A percentile compares a stretch with the other conserved stretches of the same genome.
Conservation (phyloP, 2,113 vertebrate species). For the Parotia lawesii region DNA sequence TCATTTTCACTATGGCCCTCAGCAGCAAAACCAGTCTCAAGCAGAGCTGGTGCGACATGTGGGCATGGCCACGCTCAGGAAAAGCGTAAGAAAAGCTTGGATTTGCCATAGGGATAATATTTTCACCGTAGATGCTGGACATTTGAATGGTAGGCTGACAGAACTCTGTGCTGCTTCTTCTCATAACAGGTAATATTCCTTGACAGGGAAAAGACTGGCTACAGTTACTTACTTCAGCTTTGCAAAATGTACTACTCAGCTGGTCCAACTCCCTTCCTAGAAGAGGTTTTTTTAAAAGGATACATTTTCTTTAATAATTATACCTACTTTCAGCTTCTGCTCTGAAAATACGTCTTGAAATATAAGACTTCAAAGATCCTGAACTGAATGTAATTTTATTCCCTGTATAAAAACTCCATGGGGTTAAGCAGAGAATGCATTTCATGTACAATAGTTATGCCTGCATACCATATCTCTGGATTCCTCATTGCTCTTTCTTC, state of each 20-base stretch:
- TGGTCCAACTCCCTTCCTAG: neutral
- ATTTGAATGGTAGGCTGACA: neutral
- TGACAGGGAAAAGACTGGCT: neutral
- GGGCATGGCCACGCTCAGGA: neutral
- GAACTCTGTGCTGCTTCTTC: neutral
- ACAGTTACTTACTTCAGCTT: neutral
- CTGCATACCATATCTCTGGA: neutral
- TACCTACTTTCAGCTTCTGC: neutral
- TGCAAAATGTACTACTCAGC: neutral
- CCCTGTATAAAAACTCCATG: neutral
- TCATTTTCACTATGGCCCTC: neutral
- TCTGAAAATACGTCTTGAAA: neutral
- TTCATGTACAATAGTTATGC: neutral
- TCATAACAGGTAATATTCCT: neutral
- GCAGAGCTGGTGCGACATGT: rapidly evolving
- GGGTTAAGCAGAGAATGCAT: neutral
- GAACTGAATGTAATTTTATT: neutral
- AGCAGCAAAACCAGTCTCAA: neutral
- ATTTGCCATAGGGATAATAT: neutral
- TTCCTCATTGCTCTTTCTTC: neutral
- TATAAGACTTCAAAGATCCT: neutral
- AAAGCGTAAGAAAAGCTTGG: neutral
- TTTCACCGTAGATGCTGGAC: neutral
- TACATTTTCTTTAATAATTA: neutral
- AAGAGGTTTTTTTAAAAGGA: neutral